phyloP scores from a whole-genome alignment of 1,140 invertebrate genomes.

The Plutomurus gul region DNA sequence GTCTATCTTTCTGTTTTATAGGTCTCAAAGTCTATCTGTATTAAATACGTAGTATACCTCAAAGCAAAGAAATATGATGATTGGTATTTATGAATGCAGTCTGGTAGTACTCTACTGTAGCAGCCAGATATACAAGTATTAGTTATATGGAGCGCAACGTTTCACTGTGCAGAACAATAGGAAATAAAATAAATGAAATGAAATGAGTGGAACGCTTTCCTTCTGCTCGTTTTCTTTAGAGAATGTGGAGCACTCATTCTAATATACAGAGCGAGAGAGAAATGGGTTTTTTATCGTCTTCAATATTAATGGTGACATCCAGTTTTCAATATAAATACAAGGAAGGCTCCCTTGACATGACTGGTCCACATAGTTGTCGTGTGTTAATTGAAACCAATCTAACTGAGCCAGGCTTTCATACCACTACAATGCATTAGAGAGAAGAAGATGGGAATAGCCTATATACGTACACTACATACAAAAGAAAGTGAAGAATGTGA shows the following conservation, averaged over 20 bases:
- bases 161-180: no score
- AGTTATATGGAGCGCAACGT: no score
- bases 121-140: no score
- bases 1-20: no score
- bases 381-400: no score
- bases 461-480: no score
- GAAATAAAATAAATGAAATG: conserved; percentile 14
- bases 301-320: conserved; percentile 21
- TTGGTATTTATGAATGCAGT: conserved; percentile 13
- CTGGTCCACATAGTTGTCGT: background rate
- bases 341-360: background rate
- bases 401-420: no score
- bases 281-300: conserved; percentile 12
- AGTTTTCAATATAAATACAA: background rate
- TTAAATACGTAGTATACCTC: background rate
- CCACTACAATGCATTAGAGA: no score
- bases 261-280: conserved; percentile 10
- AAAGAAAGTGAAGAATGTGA: no score
- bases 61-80: background rate
- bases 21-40: no score
- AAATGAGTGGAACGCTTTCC: conserved; percentile 22
- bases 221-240: conserved; percentile 3
- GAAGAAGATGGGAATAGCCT: no score
- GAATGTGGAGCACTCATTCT: conserved; percentile 14
- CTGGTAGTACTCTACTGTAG: background rate